Conservation (phyloP, 1,140 invertebrate genomes). For the Halyomorpha halys region DNA sequence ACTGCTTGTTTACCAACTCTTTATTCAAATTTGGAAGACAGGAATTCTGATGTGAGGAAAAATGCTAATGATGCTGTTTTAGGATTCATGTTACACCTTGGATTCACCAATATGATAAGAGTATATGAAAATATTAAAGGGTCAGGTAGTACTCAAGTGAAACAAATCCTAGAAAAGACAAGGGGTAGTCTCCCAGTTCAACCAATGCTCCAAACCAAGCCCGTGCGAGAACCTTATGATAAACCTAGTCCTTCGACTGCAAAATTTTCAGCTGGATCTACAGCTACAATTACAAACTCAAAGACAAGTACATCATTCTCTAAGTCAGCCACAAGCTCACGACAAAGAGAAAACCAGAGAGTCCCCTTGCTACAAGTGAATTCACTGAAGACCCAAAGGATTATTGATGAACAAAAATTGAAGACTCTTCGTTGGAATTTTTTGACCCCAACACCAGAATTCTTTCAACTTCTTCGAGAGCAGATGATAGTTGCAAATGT, state of each 20-base stretch:
- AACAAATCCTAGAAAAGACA: constrained; percentile 73
- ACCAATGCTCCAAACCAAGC: constrained; percentile 37
- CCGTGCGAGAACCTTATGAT: background rate
- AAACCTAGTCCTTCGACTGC: constrained; percentile 15
- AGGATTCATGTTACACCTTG: constrained; percentile 86
- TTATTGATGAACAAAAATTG: constrained; percentile 84
- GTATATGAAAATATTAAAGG: constrained; percentile 75
- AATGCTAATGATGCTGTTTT: constrained; percentile 81
- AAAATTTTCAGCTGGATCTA: constrained; percentile 26
- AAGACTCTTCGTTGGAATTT: constrained; percentile 96
- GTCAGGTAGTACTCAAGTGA: constrained; percentile 62
- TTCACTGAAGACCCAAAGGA: constrained; percentile 79
- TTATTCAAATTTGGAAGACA: constrained; percentile 76
- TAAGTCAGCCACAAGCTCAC: constrained; percentile 45
- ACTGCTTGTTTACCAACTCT: constrained; percentile 63
- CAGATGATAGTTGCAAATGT: constrained; percentile 82
- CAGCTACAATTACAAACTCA: constrained; percentile 26
- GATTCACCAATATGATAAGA: constrained; percentile 70
- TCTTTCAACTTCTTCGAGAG: constrained; percentile 80
- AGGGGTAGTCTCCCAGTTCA: constrained; percentile 64
- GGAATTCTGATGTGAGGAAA: constrained; percentile 82
- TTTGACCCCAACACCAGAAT: constrained; percentile 80
- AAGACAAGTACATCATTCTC: constrained; percentile 24
- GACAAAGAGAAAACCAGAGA: constrained; percentile 70
- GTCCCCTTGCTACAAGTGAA: constrained; percentile 67